These are phyloP conservation scores for Caenorhabditis elegans DNA, from an alignment of 1,140 invertebrate genomes.

Conservation along the genomic window WBcel235 BX284605.5:10943501-10944000, in stretches of 20 bases:
- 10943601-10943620: conserved; percentile 60
- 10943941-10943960: background rate
- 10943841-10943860: background rate
- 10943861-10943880: background rate
- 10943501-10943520: too few relatives aligned
- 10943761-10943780: conserved; percentile 1
- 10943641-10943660: conserved; percentile 10
- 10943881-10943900: background rate
- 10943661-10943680: conserved; percentile 46
- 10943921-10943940: background rate
- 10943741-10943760: conserved; percentile 45
- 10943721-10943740: conserved; percentile 57
- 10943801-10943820: background rate
- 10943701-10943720: conserved; percentile 44
- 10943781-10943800: background rate
- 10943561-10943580: conserved; percentile 42
- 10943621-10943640: conserved; percentile 38
- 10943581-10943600: conserved; percentile 62
- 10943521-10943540: too few relatives aligned
- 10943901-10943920: background rate
- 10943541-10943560: background rate
- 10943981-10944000: background rate
- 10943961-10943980: conserved; percentile 14
- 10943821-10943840: background rate
- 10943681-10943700: conserved; percentile 52